A percentile compares a stretch with the other conserved stretches of the same genome.
These are phyloP conservation scores for Lateolabrax maculatus DNA, from an alignment of 2,797 vertebrate species.

Conservation along the genomic window DNA sequence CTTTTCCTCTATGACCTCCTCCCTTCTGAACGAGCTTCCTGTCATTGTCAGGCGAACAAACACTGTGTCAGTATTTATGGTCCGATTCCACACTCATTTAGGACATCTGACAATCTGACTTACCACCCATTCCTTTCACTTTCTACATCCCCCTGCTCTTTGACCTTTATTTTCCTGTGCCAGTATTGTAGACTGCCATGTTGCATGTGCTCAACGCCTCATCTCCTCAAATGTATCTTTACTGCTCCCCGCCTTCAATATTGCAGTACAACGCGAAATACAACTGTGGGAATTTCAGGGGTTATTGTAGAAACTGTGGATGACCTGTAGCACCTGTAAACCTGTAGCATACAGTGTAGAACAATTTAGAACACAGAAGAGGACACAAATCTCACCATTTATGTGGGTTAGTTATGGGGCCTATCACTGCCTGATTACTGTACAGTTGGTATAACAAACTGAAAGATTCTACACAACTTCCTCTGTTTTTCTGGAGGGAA, in stretches of 20 bases:
- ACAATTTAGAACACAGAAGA: not conserved
- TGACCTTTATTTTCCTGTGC: not conserved
- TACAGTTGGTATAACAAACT: not conserved
- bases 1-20: conserved; percentile 74
- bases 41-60: conserved; percentile 68
- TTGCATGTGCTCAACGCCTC: not conserved
- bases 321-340: not conserved
- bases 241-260: not conserved
- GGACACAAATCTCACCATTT: not conserved
- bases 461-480: not conserved
- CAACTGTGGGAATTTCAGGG: not conserved
- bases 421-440: not conserved
- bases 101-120: conserved; percentile 29
- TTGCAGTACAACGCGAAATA: not conserved
- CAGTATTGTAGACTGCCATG: not conserved
- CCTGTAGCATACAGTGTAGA: not conserved
- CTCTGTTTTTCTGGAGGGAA: not conserved
- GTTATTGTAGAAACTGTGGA: not conserved
- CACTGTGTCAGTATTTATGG: conserved; percentile 60
- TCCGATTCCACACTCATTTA: conserved; percentile 40
- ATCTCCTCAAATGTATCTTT: not conserved
- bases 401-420: not conserved
- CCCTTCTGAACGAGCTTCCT: conserved; percentile 76
- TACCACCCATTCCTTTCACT: conserved; percentile 43
- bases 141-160: conserved; percentile 21